Base-by-base conservation (phyloP, 2,797 vertebrate species). In the Girardinus metallicus region DNA sequence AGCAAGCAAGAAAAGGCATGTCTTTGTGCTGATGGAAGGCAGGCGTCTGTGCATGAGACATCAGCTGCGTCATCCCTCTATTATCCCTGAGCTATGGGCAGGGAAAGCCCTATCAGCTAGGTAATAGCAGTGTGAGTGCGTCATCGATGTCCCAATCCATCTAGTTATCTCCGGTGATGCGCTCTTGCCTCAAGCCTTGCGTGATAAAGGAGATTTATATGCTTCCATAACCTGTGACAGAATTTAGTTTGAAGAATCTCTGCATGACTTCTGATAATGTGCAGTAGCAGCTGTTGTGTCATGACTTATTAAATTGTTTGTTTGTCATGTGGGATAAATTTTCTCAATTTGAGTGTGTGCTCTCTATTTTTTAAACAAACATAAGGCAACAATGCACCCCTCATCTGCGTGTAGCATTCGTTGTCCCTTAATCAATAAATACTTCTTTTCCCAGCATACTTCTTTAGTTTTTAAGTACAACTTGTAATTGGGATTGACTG, bases 71-170 rank as follows among this genome's bases (percentile, higher is more conserved):
- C 89, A 92, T 86, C 66, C 71, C 78, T 31, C 68, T 60, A 23
- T 87, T 85, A 80, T 82, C 82, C 64, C 86, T 26, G 80, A n/a
- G 81, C 85, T 86, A 60, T 64, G 80, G 81, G 86, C 73, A 82
- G 89, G 91, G 90, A 87, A 91, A 89, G 82, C 89, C 92, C 91
- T 31, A 80, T 87, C 82, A 87, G 80, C 77, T 15, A 73, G 73
- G 76, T 87, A 84, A 88, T 70, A 44, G 60, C 49, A 74, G 11
- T 34, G 83, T 47, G 43, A 66, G 85, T 92, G 91, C 92, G 93
- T 93, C 92, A 94, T 51, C 23, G 75, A 68, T 90, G 88, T 85
- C 82, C 88, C 74, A 6, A 12, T 86, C 70, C 76, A 57, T 79
- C 76, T 74, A 18, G 78, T 62, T 80, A 83, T 88, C 82, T 80